Percentiles rank a stretch among this genome's conserved stretches.
These are phyloP conservation scores for Lathronympha strigana DNA, from an alignment of 2,888 invertebrate species.

Conservation along the genomic window DNA sequence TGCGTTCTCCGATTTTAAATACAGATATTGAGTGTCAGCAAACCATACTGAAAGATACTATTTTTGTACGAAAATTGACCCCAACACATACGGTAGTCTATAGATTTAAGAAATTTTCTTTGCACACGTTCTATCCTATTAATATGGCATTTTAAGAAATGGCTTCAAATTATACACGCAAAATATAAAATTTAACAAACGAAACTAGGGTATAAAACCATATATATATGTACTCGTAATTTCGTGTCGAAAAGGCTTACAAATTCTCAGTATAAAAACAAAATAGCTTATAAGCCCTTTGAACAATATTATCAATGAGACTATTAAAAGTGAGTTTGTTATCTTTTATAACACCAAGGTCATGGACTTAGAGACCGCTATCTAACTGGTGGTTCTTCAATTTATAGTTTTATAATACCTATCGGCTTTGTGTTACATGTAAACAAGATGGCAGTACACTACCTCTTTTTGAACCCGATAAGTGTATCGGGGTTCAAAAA, in stretches of 20 bases:
- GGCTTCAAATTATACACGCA: neutral
- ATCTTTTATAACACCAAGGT: neutral
- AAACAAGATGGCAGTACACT: neutral
- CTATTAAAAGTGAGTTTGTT: neutral
- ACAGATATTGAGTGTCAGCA: too few relatives aligned
- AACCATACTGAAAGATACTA: too few relatives aligned
- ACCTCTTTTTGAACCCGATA: too few relatives aligned
- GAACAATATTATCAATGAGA: neutral
- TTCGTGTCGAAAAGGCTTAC: conserved; percentile 3
- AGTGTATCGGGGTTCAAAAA: neutral
- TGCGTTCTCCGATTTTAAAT: too few relatives aligned
- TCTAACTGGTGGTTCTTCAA: too few relatives aligned
- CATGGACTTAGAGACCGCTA: too few relatives aligned
- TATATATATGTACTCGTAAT: too few relatives aligned
- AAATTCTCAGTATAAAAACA: neutral
- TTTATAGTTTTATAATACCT: too few relatives aligned
- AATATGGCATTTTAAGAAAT: neutral
- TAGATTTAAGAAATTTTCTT: too few relatives aligned
- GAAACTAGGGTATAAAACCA: neutral
- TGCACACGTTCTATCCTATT: neutral
- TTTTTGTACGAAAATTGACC: too few relatives aligned
- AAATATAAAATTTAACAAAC: neutral
- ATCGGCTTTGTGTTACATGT: neutral
- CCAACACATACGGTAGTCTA: too few relatives aligned
- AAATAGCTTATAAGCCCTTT: conserved; percentile 3